Conservation (phyloP, 2,113 vertebrate genomes). For the Potamarius usumacintae region DNA sequence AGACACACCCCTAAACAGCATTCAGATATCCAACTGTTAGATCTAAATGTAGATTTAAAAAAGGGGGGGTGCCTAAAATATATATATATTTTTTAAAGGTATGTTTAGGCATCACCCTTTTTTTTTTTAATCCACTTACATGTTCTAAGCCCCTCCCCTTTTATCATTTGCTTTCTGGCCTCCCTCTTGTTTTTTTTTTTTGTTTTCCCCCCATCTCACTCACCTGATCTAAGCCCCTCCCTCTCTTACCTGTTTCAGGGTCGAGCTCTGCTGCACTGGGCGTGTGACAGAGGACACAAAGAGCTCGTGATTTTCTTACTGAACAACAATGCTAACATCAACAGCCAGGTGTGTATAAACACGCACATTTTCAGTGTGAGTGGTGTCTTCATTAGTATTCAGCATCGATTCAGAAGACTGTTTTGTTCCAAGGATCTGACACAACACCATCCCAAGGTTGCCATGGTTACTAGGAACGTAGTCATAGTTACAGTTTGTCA, state of each 20-base stretch:
- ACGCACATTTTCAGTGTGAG: background rate
- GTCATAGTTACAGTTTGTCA: background rate
- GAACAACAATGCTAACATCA: conserved; percentile 84
- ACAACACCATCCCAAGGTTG: background rate
- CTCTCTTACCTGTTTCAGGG: conserved; percentile 74
- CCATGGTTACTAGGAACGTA: background rate
- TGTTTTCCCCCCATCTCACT: background rate
- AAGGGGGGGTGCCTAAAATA: too few relatives aligned
- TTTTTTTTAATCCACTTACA: background rate
- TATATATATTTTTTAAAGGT: background rate
- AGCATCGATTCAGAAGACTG: background rate
- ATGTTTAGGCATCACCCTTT: background rate
- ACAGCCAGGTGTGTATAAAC: conserved; percentile 78
- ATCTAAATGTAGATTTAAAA: background rate
- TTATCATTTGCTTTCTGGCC: background rate
- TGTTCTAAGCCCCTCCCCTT: background rate
- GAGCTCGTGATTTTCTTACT: conserved; percentile 89
- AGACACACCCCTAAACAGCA: background rate
- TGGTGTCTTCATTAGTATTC: background rate
- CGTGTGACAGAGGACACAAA: conserved; percentile 93
- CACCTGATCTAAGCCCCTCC: background rate
- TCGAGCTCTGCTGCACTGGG: conserved; percentile 90
- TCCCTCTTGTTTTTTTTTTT: too few relatives aligned
- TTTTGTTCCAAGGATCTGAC: background rate
- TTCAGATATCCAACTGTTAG: background rate